phyloP scores from a whole-genome alignment of 1,140 invertebrate genomes.

The Melitaea cinxia region DNA sequence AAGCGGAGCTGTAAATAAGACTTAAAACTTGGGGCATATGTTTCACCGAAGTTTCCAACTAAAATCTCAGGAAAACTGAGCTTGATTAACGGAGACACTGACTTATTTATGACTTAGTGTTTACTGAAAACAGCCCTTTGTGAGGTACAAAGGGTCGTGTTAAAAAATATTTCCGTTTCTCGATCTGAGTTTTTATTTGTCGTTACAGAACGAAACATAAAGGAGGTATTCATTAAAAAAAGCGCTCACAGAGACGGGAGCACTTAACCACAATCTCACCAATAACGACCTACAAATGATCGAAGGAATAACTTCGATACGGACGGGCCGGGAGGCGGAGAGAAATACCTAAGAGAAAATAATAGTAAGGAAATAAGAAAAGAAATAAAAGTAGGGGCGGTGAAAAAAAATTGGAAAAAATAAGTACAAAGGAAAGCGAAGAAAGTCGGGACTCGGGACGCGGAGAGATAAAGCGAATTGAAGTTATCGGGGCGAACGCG shows the following conservation, averaged over 20 bases:
- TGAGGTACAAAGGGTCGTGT: slow-evolving; percentile 1
- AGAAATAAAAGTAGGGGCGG: slow-evolving; percentile 68
- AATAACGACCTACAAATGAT: slow-evolving; percentile 77
- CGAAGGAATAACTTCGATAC: slow-evolving; percentile 62
- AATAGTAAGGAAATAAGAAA: slow-evolving; percentile 75
- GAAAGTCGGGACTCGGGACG: slow-evolving; percentile 61
- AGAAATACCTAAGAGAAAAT: slow-evolving; percentile 76
- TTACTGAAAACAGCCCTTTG: background rate
- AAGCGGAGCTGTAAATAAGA: slow-evolving; percentile 25
- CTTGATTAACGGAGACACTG: slow-evolving; percentile 38
- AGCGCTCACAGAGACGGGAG: slow-evolving; percentile 51
- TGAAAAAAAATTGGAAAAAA: slow-evolving; percentile 77
- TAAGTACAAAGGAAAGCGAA: slow-evolving; percentile 78
- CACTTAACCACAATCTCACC: slow-evolving; percentile 71
- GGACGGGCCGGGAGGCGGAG: slow-evolving; percentile 52
- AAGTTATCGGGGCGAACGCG: slow-evolving; percentile 74
- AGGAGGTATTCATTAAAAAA: slow-evolving; percentile 76
- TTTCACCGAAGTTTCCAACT: slow-evolving; percentile 25
- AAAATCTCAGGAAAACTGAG: slow-evolving; percentile 30
- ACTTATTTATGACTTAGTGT: slow-evolving; percentile 19
- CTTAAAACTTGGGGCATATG: slow-evolving; percentile 29
- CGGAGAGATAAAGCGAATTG: slow-evolving; percentile 79
- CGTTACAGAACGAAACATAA: slow-evolving; percentile 57
- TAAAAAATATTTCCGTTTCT: slow-evolving; percentile 47
- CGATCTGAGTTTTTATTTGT: slow-evolving; percentile 67